Base-by-base conservation (phyloP, 2,888 invertebrate genomes). In the Chrysina gloriosa region DNA sequence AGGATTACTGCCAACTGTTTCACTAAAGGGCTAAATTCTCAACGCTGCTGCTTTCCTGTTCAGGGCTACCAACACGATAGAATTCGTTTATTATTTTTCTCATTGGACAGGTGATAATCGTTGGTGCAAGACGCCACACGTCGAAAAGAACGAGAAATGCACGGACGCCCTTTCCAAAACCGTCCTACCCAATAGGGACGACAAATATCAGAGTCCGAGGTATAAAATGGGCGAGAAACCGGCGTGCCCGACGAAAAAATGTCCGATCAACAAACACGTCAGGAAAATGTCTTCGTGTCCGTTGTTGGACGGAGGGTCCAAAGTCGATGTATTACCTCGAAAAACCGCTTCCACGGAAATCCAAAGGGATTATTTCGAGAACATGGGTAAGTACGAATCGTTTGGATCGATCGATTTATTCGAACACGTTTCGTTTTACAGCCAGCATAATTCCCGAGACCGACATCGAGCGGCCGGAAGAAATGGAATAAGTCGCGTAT, bases 101-200 rank as follows among this genome's bases (percentile, higher is more conserved):
- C 9, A 5, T 6, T 4, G 9, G 1, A 6, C 11, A 61, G 58
- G 58, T 42, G 42, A 61, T 27, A 42, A 45, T 16, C 39, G 42
- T 3, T 45, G 58, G 58, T 45, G 58, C 19, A 61, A 61, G 7
- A 19, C 11, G 4, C 19, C 39, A 1, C 7, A 25, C 2, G 19
- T 61, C 67, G 70, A 27, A 63, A 70, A 54, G n/a, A 65, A 9
- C 58, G 48, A 27, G 47, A 68, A 52, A 61, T 68, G 16, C 34
- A 27, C 42, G 47, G 54, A 21, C 50, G 65, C 25, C 11, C n/a
- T 42, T 2, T 61, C 58, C 11, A 61, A 61, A 5, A 61, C 42
- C 0, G 27, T 61, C 2, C 1, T 61, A 5, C 58, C 58, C 2
- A 9, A 42, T 0, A 42, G 25, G 2, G 31, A 19, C 2, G 48